Evolutionary conservation across 2,797 vertebrate genomes (phyloP), one percentile per base, ranked within the genome.

Genomic region (Gymnocypris eckloni): DNA sequence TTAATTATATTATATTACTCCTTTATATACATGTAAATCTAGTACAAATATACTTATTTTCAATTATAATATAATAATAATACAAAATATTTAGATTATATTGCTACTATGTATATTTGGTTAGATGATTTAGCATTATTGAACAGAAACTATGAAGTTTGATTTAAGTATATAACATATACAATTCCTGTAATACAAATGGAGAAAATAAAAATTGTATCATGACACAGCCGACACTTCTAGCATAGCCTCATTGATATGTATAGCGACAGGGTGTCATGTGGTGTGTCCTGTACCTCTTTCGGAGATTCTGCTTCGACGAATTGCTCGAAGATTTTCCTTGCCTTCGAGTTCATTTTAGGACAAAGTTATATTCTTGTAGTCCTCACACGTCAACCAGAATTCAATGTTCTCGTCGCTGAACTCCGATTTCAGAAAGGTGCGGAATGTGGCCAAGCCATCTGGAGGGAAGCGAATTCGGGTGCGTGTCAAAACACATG

Each of bases 321-420:
- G 82, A 96, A 97, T 89, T 95, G 94, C 85, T 93, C 95, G 4
- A 97, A 98, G 90, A 98, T 96, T 89, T 96, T 97, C 89, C 95
- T 97, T 56, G 97, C 96, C 82, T 90, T 92, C 0, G 94, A 95
- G 45, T 92, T 94, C 92, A 96, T 96, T 88, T 94, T 93, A 93
- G 0, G 92, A 94, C 4, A 94, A 96, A 71, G 91, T 95, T 81
- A 93, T 96, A 93, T 95, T 98, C 94, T 97, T 97, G 89, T 96
- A 97, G 78, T 94, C 95, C 93, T 98, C 95, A 0, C 96, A 98
- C 33, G 95, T 96, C 92, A 96, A 92, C 96, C 97, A 98, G 92
- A 98, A 98, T 86, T 97, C 96, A 8, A 96, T 96, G 52, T 98
- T 98, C 92, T 97, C 96, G 0, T 97, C 95, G 10, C 96, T 98